Evolutionary conservation across 2,797 vertebrate species (phyloP).

Genomic region (Rhabdophis nuchalis): DNA sequence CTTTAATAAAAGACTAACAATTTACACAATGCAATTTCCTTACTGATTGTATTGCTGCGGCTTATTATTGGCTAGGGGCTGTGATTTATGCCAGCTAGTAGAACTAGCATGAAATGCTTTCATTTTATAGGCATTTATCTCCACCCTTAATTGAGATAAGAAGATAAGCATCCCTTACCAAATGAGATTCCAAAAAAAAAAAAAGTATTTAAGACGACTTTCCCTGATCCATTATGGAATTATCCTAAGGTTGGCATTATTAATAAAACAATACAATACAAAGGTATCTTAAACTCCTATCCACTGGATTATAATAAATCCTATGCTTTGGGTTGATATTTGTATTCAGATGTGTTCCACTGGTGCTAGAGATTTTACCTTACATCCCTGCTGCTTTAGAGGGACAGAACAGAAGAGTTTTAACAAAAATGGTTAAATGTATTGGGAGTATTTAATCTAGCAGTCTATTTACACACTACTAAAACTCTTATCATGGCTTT

Average conservation of each 20-base stretch:
- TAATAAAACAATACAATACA: background rate
- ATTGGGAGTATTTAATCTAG: background rate
- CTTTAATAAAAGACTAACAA: slow-evolving; percentile 27
- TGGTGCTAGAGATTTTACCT: background rate
- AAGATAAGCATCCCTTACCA: background rate
- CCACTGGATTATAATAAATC: background rate
- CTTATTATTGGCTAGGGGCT: background rate
- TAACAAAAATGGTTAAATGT: background rate
- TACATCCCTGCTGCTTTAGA: background rate
- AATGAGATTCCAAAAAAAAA: background rate
- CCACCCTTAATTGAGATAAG: slow-evolving; percentile 8
- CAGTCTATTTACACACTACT: background rate
- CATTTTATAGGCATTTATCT: background rate
- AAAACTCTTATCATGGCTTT: background rate
- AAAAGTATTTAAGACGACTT: slow-evolving; percentile 16
- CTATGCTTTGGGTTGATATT: background rate
- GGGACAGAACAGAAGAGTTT: background rate
- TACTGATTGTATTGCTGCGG: slow-evolving; percentile 25
- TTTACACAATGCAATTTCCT: slow-evolving; percentile 21
- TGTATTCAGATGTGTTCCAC: background rate
- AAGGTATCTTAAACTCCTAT: accelerated
- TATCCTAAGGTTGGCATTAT: background rate
- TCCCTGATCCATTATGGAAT: background rate
- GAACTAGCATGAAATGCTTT: slow-evolving; percentile 9
- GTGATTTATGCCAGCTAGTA: slow-evolving; percentile 13